These are phyloP conservation scores for Drosophila differens DNA, from an alignment of 2,888 invertebrate genomes.

Conservation along the genomic window DNA sequence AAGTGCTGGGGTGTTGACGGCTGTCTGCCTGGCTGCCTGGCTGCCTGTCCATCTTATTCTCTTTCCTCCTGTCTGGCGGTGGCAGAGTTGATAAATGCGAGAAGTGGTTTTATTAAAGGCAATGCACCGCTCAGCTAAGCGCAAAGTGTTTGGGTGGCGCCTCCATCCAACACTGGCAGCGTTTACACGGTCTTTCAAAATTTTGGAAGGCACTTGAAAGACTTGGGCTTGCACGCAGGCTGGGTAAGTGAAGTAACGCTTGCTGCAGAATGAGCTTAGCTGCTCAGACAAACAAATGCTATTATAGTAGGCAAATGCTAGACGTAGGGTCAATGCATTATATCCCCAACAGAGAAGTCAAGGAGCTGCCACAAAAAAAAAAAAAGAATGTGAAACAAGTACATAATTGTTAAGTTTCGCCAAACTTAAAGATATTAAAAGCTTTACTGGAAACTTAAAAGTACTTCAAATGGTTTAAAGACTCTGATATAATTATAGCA, in stretches of 20 bases:
- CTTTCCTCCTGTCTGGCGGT: conserved; percentile 10
- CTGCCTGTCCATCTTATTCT: conserved; percentile 2
- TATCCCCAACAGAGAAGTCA: not conserved
- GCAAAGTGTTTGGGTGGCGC: conserved; percentile 54
- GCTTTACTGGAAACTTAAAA: not conserved
- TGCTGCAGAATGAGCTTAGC: conserved; percentile 24
- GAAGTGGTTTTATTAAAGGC: conserved; percentile 43
- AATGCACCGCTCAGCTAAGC: conserved; percentile 46
- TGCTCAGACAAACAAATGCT: conserved; percentile 36
- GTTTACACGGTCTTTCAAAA: conserved; percentile 30
- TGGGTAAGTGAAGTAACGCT: conserved; percentile 11
- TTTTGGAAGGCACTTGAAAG: conserved; percentile 28
- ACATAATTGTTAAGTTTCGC: not conserved
- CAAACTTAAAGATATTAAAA: not conserved
- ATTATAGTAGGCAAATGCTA: conserved; percentile 23
- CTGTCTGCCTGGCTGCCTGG: conserved; percentile 14
- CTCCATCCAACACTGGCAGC: conserved; percentile 2
- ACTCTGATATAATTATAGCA: not conserved
- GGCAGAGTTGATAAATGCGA: conserved; percentile 34
- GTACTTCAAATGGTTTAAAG: not conserved
- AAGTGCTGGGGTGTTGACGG: conserved; percentile 43
- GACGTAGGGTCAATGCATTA: conserved; percentile 27
- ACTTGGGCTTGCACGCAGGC: conserved; percentile 13
- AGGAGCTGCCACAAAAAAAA: not conserved
- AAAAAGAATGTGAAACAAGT: not conserved